These are phyloP conservation scores for Andrena marginata DNA, from an alignment of 2,888 invertebrate genomes.

Conservation along the genomic window DNA sequence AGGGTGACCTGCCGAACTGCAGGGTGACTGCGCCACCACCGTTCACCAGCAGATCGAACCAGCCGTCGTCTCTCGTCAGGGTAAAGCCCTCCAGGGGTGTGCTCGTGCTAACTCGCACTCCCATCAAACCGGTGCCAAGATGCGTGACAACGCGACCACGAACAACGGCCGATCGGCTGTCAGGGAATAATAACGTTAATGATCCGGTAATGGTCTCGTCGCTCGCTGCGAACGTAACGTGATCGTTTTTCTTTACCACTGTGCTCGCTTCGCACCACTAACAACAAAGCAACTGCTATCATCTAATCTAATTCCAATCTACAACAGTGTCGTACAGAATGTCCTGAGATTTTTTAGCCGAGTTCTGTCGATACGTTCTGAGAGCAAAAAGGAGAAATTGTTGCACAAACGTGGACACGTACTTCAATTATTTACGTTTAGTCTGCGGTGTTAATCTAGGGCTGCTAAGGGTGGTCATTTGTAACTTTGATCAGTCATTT, in stretches of 20 bases:
- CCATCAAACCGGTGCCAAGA: conserved; percentile 96
- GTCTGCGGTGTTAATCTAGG: too few species aligned
- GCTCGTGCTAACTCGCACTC: conserved; percentile 97
- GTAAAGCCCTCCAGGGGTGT: conserved; percentile 98
- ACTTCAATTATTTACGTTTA: too few species aligned
- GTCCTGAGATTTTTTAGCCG: background rate
- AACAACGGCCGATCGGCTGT: conserved; percentile 98
- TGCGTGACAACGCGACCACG: conserved; percentile 97
- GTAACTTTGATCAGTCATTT: too few species aligned
- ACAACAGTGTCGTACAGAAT: conserved; percentile 64
- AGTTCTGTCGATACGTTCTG: background rate
- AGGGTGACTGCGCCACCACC: conserved; percentile 99
- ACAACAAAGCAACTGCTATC: conserved; percentile 71
- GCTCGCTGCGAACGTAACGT: conserved; percentile 47
- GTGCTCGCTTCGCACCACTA: conserved; percentile 68
- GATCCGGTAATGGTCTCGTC: conserved; percentile 24
- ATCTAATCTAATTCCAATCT: conserved; percentile 73
- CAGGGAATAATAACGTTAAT: conserved; percentile 74
- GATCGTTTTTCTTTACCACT: conserved; percentile 59
- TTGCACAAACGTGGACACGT: background rate
- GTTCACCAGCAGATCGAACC: conserved; percentile 99
- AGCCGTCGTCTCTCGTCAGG: conserved; percentile 95
- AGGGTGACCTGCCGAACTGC: conserved; percentile 96
- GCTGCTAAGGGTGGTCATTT: too few species aligned
- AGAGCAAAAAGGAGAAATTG: background rate